Base-by-base conservation (phyloP, 2,113 vertebrate species). In the Accipiter virgatus region DNA sequence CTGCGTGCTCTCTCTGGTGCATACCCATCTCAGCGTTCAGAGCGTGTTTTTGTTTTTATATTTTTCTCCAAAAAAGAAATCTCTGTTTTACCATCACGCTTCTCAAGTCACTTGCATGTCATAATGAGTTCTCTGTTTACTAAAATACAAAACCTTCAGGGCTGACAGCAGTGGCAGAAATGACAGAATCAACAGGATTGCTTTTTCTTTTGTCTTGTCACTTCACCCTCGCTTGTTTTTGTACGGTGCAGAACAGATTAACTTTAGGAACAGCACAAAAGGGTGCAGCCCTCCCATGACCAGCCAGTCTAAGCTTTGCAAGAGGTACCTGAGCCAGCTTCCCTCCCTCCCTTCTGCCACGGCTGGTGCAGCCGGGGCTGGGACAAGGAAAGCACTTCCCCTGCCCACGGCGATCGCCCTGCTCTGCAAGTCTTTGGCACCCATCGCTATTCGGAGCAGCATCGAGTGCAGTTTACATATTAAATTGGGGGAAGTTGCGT, bases 141-240 rank as follows among this genome's bases (percentile, higher is more conserved):
- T 68, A 85, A 71, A 92, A 61, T 45, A 75, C 62, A 75, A 86
- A 92, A 94, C 19, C 58, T 94, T 95, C 77, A 47, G 88, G 91
- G 73, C 78, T 91, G 84, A 95, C 88, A 85, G 56, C 48, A 45
- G 86, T 32, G 62, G 81, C 65, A 96, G 68, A 92, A 95, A 95
- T 5, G 31, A 82, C 81, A 80, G 91, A 85, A 93, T 87, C 82
- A 82, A 89, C 31, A 62, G 86, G 73, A 53, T 10, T 87, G 36
- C 36, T 36, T 91, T 94, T 92, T 81, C 65, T 95, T 95, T 93
- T 80, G 73, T 78, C 77, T 89, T 84, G 66, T 88, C 92, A 27
- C 63, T 81, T 75, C 40, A 11, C 27, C 72, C 77, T 83, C 38
- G 5, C 63, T 85, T 66, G 34, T 62, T 86, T 89, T 48, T 59